Conservation (phyloP, 1,140 invertebrate species). For the Drosophila tristis region DNA sequence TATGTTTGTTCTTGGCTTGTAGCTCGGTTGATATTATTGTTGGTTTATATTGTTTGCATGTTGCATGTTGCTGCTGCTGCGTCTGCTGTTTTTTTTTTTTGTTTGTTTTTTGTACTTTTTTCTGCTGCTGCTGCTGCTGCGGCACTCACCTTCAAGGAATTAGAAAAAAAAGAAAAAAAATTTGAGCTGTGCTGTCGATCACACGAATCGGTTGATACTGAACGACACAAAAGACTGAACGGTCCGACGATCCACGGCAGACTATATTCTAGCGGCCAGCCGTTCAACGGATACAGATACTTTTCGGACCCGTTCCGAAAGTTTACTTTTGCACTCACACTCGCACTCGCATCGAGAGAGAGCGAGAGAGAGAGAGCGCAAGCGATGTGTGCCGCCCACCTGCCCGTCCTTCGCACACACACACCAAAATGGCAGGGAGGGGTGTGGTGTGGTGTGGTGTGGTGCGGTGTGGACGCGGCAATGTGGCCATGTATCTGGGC, state of each 20-base stretch:
- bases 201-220: slow-evolving; percentile 82
- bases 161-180: slow-evolving; percentile 84
- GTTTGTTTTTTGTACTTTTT: slow-evolving; percentile 11
- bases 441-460: background rate
- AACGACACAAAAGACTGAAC: slow-evolving; percentile 84
- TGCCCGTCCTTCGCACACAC: slow-evolving; percentile 62
- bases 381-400: slow-evolving; percentile 55
- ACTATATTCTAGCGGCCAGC: slow-evolving; percentile 79
- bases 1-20: no score
- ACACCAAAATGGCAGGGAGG: slow-evolving; percentile 2
- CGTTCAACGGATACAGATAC: slow-evolving; percentile 76
- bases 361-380: no score
- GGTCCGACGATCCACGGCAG: slow-evolving; percentile 85
- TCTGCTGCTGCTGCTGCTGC: slow-evolving; percentile 25
- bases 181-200: slow-evolving; percentile 80
- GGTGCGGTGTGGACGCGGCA: slow-evolving; percentile 1
- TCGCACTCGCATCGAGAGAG: background rate
- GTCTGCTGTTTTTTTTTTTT: slow-evolving; percentile 11
- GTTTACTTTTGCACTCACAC: slow-evolving; percentile 13
- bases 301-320: slow-evolving; percentile 8
- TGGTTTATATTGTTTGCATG: slow-evolving; percentile 11
- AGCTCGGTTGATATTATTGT: slow-evolving; percentile 21
- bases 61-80: background rate
- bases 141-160: slow-evolving; percentile 84
- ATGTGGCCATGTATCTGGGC: slow-evolving; percentile 71